Evolutionary conservation across 2,888 invertebrate species (phyloP).

Genomic region (Volucella inflata): DNA sequence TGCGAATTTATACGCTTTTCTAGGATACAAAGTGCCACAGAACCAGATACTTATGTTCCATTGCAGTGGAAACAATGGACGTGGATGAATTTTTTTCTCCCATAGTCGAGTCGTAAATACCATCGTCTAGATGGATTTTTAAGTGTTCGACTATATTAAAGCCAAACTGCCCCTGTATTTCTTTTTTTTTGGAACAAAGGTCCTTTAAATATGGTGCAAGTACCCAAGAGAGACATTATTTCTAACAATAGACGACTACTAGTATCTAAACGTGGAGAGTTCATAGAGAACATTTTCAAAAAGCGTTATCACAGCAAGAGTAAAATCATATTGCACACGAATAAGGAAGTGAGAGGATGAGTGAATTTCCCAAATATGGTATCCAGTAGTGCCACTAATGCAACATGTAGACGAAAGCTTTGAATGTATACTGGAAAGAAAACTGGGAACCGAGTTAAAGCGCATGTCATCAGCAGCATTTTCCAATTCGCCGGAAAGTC

Average conservation of each 20-base stretch:
- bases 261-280: constrained; percentile 17
- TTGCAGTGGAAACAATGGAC: constrained; percentile 42
- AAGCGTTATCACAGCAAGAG: too few relatives aligned
- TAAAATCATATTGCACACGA: too few relatives aligned
- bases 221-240: constrained; percentile 26
- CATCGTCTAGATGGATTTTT: not conserved
- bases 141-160: constrained; percentile 32
- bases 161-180: not conserved
- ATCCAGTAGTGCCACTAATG: too few relatives aligned
- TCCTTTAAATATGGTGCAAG: too few relatives aligned
- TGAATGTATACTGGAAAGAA: too few relatives aligned
- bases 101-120: constrained; percentile 30
- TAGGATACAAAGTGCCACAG: not conserved
- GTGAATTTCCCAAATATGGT: too few relatives aligned
- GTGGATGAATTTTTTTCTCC: constrained; percentile 1
- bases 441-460: too few relatives aligned
- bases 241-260: constrained; percentile 40
- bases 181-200: not conserved
- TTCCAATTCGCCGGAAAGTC: too few relatives aligned
- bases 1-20: not conserved
- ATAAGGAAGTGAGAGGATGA: too few relatives aligned
- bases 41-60: not conserved
- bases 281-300: too few relatives aligned
- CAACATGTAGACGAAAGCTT: too few relatives aligned
- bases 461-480: too few relatives aligned